phyloP scores from a whole-genome alignment of 2,888 invertebrate species.

The Heliconius sara region DNA sequence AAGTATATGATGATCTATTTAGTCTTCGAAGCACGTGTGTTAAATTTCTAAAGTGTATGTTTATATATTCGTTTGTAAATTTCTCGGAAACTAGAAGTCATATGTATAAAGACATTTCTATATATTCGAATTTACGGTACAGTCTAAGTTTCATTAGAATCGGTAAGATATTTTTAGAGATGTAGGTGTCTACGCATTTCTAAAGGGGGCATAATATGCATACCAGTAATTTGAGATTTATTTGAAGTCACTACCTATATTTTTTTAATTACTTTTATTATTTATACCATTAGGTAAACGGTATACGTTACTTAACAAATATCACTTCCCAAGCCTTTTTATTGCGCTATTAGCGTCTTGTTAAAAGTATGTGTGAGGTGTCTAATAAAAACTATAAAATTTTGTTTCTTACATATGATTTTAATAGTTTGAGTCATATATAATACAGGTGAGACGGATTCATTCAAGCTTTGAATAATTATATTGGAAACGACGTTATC shows the following conservation, averaged over 20 bases:
- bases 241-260: too few relatives aligned
- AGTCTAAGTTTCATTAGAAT: too few relatives aligned
- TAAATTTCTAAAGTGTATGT: neutral
- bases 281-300: too few relatives aligned
- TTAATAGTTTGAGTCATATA: constrained; percentile 3
- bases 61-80: neutral
- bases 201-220: too few relatives aligned
- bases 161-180: too few relatives aligned
- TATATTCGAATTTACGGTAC: neutral
- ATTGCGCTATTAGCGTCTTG: neutral
- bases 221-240: too few relatives aligned
- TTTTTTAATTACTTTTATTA: too few relatives aligned
- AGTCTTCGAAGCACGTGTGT: neutral
- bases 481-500: neutral
- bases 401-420: neutral
- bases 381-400: constrained; percentile 6
- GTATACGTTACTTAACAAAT: neutral
- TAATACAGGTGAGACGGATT: neutral
- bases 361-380: neutral
- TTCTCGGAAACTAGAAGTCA: neutral
- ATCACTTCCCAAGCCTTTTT: neutral
- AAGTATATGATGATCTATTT: neutral
- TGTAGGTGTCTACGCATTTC: too few relatives aligned
- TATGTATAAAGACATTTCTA: too few relatives aligned
- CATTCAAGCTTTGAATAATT: neutral